Evolutionary conservation across 2,888 invertebrate genomes (phyloP), one percentile per base, ranked within the genome.

Genomic region (Cheilosia vernalis): DNA sequence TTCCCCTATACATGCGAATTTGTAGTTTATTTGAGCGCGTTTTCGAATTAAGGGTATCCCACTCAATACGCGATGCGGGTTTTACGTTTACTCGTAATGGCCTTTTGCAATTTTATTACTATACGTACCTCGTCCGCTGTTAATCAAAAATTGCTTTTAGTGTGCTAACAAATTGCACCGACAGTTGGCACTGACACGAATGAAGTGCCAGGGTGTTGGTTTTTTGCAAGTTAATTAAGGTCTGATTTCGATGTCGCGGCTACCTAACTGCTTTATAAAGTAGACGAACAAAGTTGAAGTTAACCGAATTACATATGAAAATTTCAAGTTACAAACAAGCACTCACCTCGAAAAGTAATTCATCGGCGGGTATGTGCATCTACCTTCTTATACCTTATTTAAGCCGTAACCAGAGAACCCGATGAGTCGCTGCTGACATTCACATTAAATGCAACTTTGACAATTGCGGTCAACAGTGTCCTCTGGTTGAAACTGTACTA

Each of bases 11-110:
- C 21, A 44, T 53, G n/a, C 10, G 44, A 30, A 51, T 10, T 70
- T 19, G 9, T 58, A 47, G 60, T 60, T 47, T 60, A 40, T 49
- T 60, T 21, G 21, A 70, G 47, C 27, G 42, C 6, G 30, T 13
- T 40, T 10, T 37, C 37, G 13, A 37, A 13, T 13, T 24, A 51
- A 15, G 17, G 37, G 27, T 30, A 30, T 44, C 2, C 24, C 30
- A 55, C 42, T 67, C 44, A 42, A 53, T 53, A 42, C 40, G 5
- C 19, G 55, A 27, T 30, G 55, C 37, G 40, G 24, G 40, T 51
- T 42, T 17, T 19, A 15, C 42, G 27, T 42, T 55, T 19, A 40
- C 15, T 10, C 24, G 10, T 7, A 6, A 13, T 40, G 10, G n/a
- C 7, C 17, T 64, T 64, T 64, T 49, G 7, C 2, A 61, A 44